Percentiles rank a stretch among this genome's conserved stretches.
Evolutionary conservation across 2,797 vertebrate species (phyloP).

Genomic region (Cryptoblepharus egeriae): DNA sequence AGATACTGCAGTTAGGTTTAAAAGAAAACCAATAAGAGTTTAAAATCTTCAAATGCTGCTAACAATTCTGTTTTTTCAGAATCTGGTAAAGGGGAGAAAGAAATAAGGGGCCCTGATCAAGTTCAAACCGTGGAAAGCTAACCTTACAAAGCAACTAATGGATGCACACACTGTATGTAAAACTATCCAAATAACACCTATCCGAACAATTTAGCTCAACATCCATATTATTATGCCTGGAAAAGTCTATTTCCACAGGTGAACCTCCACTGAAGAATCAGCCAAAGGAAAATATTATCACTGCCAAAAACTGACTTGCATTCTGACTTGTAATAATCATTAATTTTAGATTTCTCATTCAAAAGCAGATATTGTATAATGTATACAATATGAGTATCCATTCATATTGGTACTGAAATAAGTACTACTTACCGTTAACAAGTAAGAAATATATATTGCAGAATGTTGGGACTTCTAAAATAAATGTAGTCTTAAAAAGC

Average conservation of each 20-base stretch:
- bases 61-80: not conserved
- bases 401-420: not conserved
- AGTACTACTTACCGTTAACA: conserved; percentile 11
- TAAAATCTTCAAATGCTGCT: not conserved
- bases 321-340: not conserved
- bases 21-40: not conserved
- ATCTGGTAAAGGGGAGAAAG: not conserved
- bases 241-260: not conserved
- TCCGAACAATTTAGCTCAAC: not conserved
- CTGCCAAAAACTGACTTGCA: not conserved
- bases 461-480: no score
- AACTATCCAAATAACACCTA: not conserved
- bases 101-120: no score
- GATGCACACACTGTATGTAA: not conserved
- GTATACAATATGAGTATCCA: not conserved
- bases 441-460: not conserved
- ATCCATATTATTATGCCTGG: not conserved
- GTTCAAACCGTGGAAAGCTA: not conserved
- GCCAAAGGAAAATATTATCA: not conserved
- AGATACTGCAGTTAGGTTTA: not conserved
- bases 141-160: not conserved
- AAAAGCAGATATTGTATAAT: not conserved
- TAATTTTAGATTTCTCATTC: not conserved
- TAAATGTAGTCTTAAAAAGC: not conserved
- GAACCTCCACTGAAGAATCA: not conserved